Evolutionary conservation across 2,113 vertebrate species (phyloP).

Genomic region (Mesoclemmys tuberculata): DNA sequence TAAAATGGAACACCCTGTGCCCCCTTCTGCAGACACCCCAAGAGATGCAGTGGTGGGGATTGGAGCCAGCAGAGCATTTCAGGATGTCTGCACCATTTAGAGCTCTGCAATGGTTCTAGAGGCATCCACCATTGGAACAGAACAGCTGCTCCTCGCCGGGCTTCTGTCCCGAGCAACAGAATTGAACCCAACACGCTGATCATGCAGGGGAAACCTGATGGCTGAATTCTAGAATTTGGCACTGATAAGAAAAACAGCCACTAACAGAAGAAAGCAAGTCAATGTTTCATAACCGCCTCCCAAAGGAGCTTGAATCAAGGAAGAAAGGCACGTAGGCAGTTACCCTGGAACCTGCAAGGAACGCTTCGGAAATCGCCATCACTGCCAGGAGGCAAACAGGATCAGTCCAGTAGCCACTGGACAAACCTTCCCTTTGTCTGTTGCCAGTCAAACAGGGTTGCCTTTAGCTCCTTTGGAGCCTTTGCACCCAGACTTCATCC

Average conservation of each 20-base stretch:
- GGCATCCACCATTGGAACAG: too few species aligned
- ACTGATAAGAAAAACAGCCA: not conserved
- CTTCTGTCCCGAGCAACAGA: not conserved
- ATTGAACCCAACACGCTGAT: not conserved
- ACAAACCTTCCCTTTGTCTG: accelerated
- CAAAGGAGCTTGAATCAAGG: not conserved
- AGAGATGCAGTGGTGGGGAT: not conserved
- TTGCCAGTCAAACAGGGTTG: accelerated
- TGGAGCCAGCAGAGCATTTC: not conserved
- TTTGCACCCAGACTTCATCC: not conserved
- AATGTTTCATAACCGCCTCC: accelerated
- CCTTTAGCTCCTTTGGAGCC: not conserved
- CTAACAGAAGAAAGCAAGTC: not conserved
- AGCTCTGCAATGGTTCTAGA: not conserved
- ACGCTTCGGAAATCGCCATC: not conserved
- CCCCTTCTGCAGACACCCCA: not conserved
- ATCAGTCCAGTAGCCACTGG: not conserved
- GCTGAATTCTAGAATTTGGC: not conserved
- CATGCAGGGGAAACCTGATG: too few species aligned
- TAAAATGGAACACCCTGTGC: too few species aligned
- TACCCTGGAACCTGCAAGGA: not conserved
- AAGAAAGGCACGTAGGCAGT: not conserved
- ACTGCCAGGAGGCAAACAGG: not conserved
- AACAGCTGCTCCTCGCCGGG: too few species aligned
- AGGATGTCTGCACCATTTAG: not conserved